These are phyloP conservation scores for Nasonia giraulti DNA, from an alignment of 1,140 invertebrate genomes.

Conservation along the genomic window DNA sequence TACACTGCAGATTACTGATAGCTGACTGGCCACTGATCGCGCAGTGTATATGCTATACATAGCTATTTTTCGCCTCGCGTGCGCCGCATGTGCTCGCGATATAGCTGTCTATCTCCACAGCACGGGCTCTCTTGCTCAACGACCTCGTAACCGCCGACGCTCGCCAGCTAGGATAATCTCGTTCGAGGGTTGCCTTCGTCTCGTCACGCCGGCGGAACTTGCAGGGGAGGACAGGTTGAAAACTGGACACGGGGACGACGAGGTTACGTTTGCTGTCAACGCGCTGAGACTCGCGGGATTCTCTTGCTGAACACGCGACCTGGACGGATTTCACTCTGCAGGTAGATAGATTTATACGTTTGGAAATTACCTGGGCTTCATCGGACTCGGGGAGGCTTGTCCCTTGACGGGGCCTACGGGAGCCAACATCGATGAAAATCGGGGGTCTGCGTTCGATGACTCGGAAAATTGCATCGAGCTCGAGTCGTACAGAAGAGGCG, in stretches of 20 bases:
- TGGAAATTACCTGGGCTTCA: background rate
- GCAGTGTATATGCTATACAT: background rate
- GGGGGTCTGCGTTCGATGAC: too few relatives aligned
- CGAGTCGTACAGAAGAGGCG: too few relatives aligned
- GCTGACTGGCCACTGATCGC: background rate
- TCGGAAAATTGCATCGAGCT: too few relatives aligned
- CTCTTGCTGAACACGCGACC: background rate
- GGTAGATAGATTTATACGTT: background rate
- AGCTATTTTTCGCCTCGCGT: background rate
- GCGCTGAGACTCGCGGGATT: background rate
- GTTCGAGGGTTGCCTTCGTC: background rate
- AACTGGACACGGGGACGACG: slow-evolving; percentile 23
- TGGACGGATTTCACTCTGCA: background rate
- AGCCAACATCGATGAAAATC: too few relatives aligned
- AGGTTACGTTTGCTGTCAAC: slow-evolving; percentile 41
- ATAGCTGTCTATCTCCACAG: background rate
- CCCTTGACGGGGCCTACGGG: too few relatives aligned
- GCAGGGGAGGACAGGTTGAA: background rate
- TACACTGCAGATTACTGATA: too few relatives aligned
- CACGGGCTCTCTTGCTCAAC: background rate
- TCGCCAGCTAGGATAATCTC: background rate
- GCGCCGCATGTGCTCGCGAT: background rate
- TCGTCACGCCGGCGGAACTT: background rate
- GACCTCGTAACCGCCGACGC: background rate
- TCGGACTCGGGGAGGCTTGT: too few relatives aligned